A percentile compares a stretch with the other conserved stretches of the same genome.
phyloP scores from a whole-genome alignment of 92 coral and sea anemone genomes.

The Diadumene lineata region DNA sequence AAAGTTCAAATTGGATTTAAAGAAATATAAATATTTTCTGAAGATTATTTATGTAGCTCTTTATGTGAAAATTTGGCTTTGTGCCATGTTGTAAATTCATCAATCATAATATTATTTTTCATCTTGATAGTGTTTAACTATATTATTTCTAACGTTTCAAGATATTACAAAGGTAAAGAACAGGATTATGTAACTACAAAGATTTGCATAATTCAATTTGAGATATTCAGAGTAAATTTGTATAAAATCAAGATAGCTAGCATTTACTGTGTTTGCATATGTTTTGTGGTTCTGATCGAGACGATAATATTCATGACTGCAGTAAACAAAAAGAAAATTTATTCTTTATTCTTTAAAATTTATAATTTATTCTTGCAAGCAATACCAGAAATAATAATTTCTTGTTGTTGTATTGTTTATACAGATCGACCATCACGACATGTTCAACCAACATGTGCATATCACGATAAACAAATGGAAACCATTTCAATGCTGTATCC shows the following conservation, averaged over 20 bases:
- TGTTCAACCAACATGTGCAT: slow-evolving; percentile 19
- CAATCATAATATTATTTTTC: background rate
- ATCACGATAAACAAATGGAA: slow-evolving; percentile 15
- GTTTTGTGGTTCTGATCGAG: slow-evolving; percentile 4
- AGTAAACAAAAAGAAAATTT: background rate
- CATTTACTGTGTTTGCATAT: slow-evolving; percentile 8
- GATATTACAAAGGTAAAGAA: background rate
- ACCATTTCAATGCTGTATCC: slow-evolving; percentile 14
- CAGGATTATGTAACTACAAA: background rate
- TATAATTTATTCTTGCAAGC: background rate
- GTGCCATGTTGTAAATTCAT: slow-evolving; percentile 1
- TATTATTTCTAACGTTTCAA: background rate
- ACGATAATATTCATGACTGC: background rate
- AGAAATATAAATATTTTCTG: background rate
- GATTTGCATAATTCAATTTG: background rate
- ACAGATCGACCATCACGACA: slow-evolving; percentile 23
- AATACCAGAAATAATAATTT: background rate
- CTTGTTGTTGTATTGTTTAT: slow-evolving; percentile 15
- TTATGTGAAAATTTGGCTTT: background rate
- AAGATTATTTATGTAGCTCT: background rate
- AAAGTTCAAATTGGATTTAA: background rate
- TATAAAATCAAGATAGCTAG: background rate
- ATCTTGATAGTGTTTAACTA: background rate
- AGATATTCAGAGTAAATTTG: background rate
- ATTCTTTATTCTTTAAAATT: background rate